phyloP scores from a whole-genome alignment of 2,113 vertebrate species.

The Penelope pileata region DNA sequence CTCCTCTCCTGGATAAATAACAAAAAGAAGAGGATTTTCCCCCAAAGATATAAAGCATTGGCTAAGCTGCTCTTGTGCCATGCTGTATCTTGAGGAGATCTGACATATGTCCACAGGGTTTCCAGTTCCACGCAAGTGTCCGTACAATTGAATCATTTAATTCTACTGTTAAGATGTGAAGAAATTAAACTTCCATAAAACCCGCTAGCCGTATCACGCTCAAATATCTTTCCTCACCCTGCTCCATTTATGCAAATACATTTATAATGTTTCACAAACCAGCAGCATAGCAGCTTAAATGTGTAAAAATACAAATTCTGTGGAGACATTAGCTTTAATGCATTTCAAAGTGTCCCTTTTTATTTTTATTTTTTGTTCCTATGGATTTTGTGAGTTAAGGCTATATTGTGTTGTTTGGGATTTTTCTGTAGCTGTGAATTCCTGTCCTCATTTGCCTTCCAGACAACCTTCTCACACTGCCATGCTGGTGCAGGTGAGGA shows the following conservation, averaged over 20 bases:
- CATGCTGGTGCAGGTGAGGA: neutral
- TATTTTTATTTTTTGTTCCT: neutral
- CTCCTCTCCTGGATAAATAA: neutral
- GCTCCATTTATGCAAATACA: slow-evolving; percentile 30
- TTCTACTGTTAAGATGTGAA: slow-evolving; percentile 4
- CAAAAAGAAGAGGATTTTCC: neutral
- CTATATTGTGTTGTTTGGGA: neutral
- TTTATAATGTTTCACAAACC: slow-evolving; percentile 26
- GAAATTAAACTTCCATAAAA: slow-evolving; percentile 43
- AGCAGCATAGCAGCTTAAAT: neutral
- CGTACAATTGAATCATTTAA: slow-evolving; percentile 1
- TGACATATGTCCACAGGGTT: neutral
- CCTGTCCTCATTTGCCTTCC: neutral
- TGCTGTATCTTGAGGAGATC: neutral
- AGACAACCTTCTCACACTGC: neutral
- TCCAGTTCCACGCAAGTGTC: neutral
- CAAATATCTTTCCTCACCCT: neutral
- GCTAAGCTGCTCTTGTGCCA: neutral
- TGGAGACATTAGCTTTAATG: neutral
- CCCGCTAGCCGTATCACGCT: neutral
- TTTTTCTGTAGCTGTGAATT: neutral
- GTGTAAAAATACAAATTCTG: slow-evolving; percentile 31
- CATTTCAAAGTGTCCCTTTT: neutral
- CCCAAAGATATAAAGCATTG: neutral
- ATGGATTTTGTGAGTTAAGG: neutral